A percentile compares a stretch with the other conserved stretches of the same genome.
Evolutionary conservation across 2,797 vertebrate species (phyloP).

Genomic region (Muraenolepis orangiensis): DNA sequence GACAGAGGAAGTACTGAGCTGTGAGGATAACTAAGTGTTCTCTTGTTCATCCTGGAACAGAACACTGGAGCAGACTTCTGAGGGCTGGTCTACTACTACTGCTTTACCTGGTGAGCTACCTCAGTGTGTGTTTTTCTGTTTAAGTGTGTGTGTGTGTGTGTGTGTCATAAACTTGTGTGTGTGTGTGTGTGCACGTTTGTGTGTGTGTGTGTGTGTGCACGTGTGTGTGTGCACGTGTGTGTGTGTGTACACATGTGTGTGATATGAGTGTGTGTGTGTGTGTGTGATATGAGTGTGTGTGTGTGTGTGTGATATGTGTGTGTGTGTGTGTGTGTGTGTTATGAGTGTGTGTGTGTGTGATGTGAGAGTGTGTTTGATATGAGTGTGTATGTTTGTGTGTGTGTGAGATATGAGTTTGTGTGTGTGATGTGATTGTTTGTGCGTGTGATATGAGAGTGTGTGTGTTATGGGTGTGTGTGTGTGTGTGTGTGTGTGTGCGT

Average conservation of each 20-base stretch:
- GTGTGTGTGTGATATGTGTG: too few relatives aligned
- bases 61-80: background rate
- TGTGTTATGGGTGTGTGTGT: too few relatives aligned
- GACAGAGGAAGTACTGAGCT: background rate
- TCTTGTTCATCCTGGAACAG: background rate
- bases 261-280: too few relatives aligned
- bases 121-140: background rate
- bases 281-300: too few relatives aligned
- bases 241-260: background rate
- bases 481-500: too few relatives aligned
- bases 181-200: background rate
- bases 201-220: background rate
- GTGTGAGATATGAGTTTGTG: too few relatives aligned
- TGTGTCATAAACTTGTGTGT: conserved; percentile 3
- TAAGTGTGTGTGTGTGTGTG: background rate
- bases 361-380: too few relatives aligned
- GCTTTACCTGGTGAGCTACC: background rate
- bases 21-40: background rate
- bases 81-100: background rate
- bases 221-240: conserved; percentile 12
- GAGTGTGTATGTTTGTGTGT: too few relatives aligned
- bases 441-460: too few relatives aligned
- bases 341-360: too few relatives aligned
- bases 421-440: too few relatives aligned
- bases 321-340: too few relatives aligned